These are phyloP conservation scores for Alces alces DNA, from an alignment of 2,113 vertebrate genomes.

Conservation along the genomic window DNA sequence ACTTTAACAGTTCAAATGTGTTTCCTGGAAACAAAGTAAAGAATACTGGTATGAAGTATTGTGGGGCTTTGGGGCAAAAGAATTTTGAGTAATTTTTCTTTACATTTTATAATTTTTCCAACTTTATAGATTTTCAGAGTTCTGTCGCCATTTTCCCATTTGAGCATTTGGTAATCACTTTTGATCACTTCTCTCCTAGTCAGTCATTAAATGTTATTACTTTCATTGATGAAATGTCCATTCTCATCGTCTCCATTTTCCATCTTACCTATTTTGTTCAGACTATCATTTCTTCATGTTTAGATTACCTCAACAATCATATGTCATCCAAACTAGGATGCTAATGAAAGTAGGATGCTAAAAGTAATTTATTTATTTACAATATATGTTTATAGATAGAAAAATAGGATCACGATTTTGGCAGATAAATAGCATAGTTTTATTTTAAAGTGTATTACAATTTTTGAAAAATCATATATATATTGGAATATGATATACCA, in stretches of 20 bases:
- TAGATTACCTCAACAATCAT: background rate
- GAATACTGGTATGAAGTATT: background rate
- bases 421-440: background rate
- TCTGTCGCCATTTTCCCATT: background rate
- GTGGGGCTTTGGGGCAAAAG: background rate
- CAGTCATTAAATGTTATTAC: background rate
- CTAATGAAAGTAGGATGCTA: background rate
- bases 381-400: background rate
- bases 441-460: background rate
- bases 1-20: background rate
- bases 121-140: background rate
- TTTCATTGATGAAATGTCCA: background rate
- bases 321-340: background rate
- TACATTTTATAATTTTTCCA: background rate
- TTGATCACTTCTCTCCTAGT: background rate
- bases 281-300: background rate
- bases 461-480: background rate
- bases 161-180: background rate
- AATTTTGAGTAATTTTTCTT: background rate
- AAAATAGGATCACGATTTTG: background rate
- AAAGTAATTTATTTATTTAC: background rate
- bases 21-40: background rate
- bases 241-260: background rate
- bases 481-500: background rate
- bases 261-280: background rate